Percentiles rank a stretch among this genome's conserved stretches.
These are phyloP conservation scores for Neolamprologus sp. DNA, from an alignment of 2,113 vertebrate genomes.

Conservation along the genomic window DNA sequence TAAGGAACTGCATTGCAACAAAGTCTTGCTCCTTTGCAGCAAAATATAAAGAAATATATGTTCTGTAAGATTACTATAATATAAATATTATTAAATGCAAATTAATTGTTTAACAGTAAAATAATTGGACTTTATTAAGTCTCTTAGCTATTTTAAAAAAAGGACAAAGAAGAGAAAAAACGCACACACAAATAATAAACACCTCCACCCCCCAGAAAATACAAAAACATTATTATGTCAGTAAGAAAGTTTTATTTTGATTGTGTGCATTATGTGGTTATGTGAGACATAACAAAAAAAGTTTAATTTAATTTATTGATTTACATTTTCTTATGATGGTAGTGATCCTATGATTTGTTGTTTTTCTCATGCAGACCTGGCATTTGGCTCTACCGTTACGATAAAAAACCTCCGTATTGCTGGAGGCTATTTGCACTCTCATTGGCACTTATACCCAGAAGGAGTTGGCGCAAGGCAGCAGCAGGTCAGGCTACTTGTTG, in stretches of 20 bases:
- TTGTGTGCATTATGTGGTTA: neutral
- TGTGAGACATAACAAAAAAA: neutral
- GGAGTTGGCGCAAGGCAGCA: slow-evolving; percentile 87
- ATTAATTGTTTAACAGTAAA: neutral
- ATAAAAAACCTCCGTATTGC: slow-evolving; percentile 92
- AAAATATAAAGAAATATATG: neutral
- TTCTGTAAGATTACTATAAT: neutral
- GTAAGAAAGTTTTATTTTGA: neutral
- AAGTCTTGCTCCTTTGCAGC: neutral
- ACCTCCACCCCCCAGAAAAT: neutral
- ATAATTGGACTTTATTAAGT: neutral
- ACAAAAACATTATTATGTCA: rapidly evolving
- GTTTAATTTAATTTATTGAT: neutral
- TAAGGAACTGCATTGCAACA: neutral
- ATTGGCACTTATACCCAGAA: slow-evolving; percentile 95
- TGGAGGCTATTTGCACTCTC: slow-evolving; percentile 94
- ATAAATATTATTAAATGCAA: neutral
- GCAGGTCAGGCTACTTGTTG: slow-evolving; percentile 72
- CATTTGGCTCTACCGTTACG: slow-evolving; percentile 88
- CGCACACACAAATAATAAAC: neutral
- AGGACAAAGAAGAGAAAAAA: neutral
- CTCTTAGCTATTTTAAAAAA: rapidly evolving
- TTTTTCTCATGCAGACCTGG: slow-evolving; percentile 76
- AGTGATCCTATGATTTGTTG: neutral
- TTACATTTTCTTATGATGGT: neutral